Conservation (phyloP, 2,888 invertebrate species). For the Agrilus biguttatus region DNA sequence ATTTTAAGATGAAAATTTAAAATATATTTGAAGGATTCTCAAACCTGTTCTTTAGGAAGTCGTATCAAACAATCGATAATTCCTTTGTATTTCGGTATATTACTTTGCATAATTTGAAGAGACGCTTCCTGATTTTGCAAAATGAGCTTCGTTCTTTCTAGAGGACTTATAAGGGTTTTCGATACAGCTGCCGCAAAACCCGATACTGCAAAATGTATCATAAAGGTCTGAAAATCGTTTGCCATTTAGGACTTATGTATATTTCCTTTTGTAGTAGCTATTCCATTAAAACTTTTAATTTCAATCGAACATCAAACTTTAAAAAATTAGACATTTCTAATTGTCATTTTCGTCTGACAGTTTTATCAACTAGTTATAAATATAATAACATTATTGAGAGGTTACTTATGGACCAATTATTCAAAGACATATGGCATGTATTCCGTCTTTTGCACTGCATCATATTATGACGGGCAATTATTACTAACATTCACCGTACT, state of each 20-base stretch:
- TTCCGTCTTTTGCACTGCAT: too few relatives aligned
- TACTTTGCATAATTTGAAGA: slow-evolving; percentile 8
- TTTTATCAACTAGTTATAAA: neutral
- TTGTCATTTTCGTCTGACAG: neutral
- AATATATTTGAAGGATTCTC: too few relatives aligned
- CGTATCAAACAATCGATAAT: slow-evolving; percentile 8
- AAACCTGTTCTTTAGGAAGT: slow-evolving; percentile 11
- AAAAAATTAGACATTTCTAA: neutral
- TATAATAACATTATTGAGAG: neutral
- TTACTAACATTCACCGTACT: too few relatives aligned
- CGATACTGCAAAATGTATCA: slow-evolving; percentile 8
- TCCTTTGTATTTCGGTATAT: slow-evolving; percentile 9
- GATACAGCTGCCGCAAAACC: slow-evolving; percentile 9
- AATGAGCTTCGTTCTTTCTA: slow-evolving; percentile 12
- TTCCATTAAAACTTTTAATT: neutral
- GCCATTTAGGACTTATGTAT: too few relatives aligned
- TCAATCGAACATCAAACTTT: too few relatives aligned
- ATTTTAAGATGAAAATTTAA: too few relatives aligned
- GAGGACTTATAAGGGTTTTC: slow-evolving; percentile 11
- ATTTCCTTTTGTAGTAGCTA: neutral
- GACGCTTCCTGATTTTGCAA: slow-evolving; percentile 12
- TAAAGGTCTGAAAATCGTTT: slow-evolving; percentile 6
- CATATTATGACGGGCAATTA: too few relatives aligned
- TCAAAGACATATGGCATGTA: too few relatives aligned
- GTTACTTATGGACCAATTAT: too few relatives aligned